Evolutionary conservation across 2,113 vertebrate species (phyloP).

Genomic region (Solea solea): DNA sequence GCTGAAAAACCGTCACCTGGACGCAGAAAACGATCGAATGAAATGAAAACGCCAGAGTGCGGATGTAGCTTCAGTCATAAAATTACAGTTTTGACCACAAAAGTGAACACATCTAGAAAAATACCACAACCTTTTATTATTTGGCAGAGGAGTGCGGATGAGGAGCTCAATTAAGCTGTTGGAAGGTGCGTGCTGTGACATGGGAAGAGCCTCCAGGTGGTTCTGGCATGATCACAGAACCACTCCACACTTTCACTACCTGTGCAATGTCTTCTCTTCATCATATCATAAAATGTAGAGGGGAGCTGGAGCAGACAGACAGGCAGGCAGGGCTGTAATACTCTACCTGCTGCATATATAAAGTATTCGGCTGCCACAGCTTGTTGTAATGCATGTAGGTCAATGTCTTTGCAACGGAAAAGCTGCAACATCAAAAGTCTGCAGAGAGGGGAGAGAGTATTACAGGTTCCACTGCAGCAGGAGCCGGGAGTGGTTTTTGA

Average conservation of each 20-base stretch:
- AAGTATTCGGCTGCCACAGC: constrained; percentile 43
- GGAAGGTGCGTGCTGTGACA: constrained; percentile 61
- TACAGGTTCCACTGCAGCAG: constrained; percentile 58
- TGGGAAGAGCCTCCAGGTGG: constrained; percentile 56
- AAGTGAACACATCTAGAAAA: too few relatives aligned
- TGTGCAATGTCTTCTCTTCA: constrained; percentile 18
- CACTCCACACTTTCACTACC: constrained; percentile 49
- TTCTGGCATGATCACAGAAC: constrained; percentile 39
- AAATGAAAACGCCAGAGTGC: too few relatives aligned
- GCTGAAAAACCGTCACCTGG: too few relatives aligned
- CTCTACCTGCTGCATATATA: constrained; percentile 23
- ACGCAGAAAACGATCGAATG: too few relatives aligned
- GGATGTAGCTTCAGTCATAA: too few relatives aligned
- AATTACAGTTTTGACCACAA: too few relatives aligned
- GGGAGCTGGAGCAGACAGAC: not conserved
- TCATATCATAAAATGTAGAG: constrained; percentile 5
- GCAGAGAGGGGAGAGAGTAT: constrained; percentile 44
- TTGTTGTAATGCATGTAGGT: constrained; percentile 71
- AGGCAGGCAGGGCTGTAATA: not conserved
- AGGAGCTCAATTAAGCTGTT: constrained; percentile 54
- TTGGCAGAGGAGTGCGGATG: constrained; percentile 30
- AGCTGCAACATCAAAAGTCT: constrained; percentile 70
- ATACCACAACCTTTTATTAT: too few relatives aligned
- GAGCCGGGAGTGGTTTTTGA: constrained; percentile 42
- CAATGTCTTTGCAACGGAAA: constrained; percentile 66